Evolutionary conservation across 1,140 invertebrate genomes (phyloP).

Genomic region (Drosophila parabipectinata): DNA sequence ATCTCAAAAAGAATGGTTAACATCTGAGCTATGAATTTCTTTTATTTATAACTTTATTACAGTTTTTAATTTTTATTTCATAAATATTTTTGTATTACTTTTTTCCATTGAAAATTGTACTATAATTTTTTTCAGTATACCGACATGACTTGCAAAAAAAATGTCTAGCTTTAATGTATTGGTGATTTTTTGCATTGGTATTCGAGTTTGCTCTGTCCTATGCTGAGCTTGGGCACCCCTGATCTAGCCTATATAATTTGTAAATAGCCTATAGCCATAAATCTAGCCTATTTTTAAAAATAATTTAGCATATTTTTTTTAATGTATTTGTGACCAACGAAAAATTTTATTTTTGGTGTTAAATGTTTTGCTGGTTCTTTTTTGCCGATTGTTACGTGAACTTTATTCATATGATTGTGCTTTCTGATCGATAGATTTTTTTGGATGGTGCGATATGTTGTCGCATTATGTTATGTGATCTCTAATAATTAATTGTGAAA

Average conservation of each 20-base stretch:
- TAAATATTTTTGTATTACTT: too few species aligned
- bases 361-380: slow-evolving; percentile 13
- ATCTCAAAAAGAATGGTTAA: too few species aligned
- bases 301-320: slow-evolving; percentile 23
- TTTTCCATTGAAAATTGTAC: too few species aligned
- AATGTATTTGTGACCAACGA: slow-evolving; percentile 24
- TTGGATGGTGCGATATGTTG: slow-evolving; percentile 19
- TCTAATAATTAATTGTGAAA: slow-evolving; percentile 16
- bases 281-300: slow-evolving; percentile 23
- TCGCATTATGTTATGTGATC: slow-evolving; percentile 11
- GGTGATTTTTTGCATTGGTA: too few species aligned
- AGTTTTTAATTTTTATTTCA: too few species aligned
- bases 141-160: too few species aligned
- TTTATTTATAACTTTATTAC: too few species aligned
- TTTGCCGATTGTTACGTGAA: slow-evolving; percentile 27
- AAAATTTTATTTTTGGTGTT: slow-evolving; percentile 20
- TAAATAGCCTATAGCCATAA: slow-evolving; percentile 22
- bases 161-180: too few species aligned
- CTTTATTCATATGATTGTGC: slow-evolving; percentile 21
- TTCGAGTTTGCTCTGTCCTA: too few species aligned
- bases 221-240: too few species aligned
- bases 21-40: too few species aligned
- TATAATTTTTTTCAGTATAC: too few species aligned
- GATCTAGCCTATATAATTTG: slow-evolving; percentile 9
- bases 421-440: slow-evolving; percentile 15